Evolutionary conservation across 2,113 vertebrate species (phyloP).

Genomic region (Zosterops borbonicus): DNA sequence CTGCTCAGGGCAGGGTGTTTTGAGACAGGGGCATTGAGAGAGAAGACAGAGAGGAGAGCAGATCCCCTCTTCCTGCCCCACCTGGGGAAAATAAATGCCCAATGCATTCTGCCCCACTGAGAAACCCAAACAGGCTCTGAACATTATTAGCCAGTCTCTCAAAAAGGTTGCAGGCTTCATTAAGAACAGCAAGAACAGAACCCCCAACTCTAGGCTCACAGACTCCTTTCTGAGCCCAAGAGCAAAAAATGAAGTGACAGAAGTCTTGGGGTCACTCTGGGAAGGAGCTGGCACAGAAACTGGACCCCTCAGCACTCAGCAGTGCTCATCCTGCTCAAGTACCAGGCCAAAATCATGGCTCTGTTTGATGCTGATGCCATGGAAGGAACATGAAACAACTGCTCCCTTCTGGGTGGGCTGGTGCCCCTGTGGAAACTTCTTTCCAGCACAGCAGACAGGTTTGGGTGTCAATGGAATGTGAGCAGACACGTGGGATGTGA

Average conservation of each 20-base stretch:
- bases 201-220: not conserved
- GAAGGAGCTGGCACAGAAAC: not conserved
- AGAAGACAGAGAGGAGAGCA: not conserved
- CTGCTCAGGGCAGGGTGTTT: not conserved
- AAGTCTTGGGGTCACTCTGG: not conserved
- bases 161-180: not conserved
- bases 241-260: not conserved
- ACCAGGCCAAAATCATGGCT: rapidly evolving
- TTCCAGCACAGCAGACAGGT: rapidly evolving
- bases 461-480: not conserved
- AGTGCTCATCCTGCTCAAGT: rapidly evolving
- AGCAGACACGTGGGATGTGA: rapidly evolving
- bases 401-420: not conserved
- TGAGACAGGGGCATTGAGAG: not conserved
- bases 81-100: not conserved
- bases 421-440: not conserved
- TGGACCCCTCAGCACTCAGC: rapidly evolving
- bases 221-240: not conserved
- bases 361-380: not conserved
- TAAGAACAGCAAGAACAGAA: not conserved
- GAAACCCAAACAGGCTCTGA: not conserved
- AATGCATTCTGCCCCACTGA: not conserved
- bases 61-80: not conserved
- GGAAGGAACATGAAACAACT: not conserved
- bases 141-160: not conserved